Percentiles rank a stretch among this genome's conserved stretches.
phyloP scores from a whole-genome alignment of 2,888 invertebrate species.

The Euclidia mi region DNA sequence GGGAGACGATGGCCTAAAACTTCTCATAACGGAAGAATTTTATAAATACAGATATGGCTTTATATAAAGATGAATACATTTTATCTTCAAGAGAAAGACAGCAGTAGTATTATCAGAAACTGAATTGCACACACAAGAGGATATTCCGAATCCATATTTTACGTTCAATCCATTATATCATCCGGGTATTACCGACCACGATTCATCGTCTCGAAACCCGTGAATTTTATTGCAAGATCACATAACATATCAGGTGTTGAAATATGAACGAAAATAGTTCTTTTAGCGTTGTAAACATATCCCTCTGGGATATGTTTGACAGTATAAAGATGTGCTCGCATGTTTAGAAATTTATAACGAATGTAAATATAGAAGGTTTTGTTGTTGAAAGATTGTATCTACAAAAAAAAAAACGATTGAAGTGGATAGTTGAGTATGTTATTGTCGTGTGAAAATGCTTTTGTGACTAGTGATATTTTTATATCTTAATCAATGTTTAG shows the following conservation, averaged over 20 bases:
- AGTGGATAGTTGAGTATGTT: too few relatives aligned
- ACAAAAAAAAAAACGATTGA: too few relatives aligned
- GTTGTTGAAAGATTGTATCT: too few relatives aligned
- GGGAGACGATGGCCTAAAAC: too few relatives aligned
- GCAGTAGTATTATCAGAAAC: neutral
- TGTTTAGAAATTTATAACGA: too few relatives aligned
- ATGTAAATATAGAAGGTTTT: too few relatives aligned
- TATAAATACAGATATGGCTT: too few relatives aligned
- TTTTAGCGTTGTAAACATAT: constrained; percentile 2
- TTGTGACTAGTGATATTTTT: too few relatives aligned
- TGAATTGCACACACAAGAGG: neutral
- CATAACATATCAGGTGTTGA: constrained; percentile 36
- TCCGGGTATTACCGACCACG: constrained; percentile 46
- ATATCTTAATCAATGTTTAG: too few relatives aligned
- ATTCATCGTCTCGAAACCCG: constrained; percentile 54
- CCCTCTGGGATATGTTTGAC: neutral
- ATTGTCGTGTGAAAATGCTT: too few relatives aligned
- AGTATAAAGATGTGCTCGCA: neutral
- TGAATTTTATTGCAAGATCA: constrained; percentile 54
- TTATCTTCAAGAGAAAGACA: neutral
- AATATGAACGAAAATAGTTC: constrained; percentile 13
- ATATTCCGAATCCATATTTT: constrained; percentile 6
- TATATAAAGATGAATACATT: too few relatives aligned
- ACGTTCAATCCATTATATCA: constrained; percentile 15
- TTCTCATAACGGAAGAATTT: too few relatives aligned